Conservation (phyloP, 2,888 invertebrate species). For the Acronicta psi region DNA sequence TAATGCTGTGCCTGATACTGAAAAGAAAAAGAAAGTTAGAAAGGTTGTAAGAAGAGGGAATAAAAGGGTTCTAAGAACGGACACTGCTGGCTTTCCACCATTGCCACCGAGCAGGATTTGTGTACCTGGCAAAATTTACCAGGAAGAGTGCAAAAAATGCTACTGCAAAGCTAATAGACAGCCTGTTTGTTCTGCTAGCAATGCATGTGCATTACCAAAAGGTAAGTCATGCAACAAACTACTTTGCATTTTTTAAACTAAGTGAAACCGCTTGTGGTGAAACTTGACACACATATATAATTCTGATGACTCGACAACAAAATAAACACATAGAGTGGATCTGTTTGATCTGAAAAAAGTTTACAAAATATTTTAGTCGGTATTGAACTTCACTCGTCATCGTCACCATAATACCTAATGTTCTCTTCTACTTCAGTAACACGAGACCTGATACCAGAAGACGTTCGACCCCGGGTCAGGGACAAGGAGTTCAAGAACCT, state of each 20-base stretch:
- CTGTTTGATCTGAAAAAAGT: too few relatives aligned
- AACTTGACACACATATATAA: too few relatives aligned
- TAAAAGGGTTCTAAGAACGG: background rate
- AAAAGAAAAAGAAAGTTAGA: conserved; percentile 11
- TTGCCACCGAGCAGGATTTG: conserved; percentile 58
- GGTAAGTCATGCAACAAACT: conserved; percentile 2
- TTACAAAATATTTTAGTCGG: too few relatives aligned
- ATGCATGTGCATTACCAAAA: conserved; percentile 24
- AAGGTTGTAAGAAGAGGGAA: conserved; percentile 7
- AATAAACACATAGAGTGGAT: too few relatives aligned
- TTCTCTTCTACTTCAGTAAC: conserved; percentile 1
- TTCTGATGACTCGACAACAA: too few relatives aligned
- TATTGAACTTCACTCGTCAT: background rate
- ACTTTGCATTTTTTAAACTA: too few relatives aligned
- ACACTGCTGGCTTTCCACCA: background rate
- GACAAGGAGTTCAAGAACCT: conserved; percentile 47
- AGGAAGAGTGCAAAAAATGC: conserved; percentile 66
- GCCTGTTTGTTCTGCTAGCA: conserved; percentile 21
- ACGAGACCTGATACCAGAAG: conserved; percentile 19
- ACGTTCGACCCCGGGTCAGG: conserved; percentile 26
- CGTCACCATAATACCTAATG: background rate
- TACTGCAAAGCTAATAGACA: conserved; percentile 62
- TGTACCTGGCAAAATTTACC: conserved; percentile 70
- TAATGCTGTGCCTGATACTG: background rate
- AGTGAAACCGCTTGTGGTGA: too few relatives aligned